These are phyloP conservation scores for Cheilosia pagana DNA, from an alignment of 2,888 invertebrate genomes.

Conservation along the genomic window DNA sequence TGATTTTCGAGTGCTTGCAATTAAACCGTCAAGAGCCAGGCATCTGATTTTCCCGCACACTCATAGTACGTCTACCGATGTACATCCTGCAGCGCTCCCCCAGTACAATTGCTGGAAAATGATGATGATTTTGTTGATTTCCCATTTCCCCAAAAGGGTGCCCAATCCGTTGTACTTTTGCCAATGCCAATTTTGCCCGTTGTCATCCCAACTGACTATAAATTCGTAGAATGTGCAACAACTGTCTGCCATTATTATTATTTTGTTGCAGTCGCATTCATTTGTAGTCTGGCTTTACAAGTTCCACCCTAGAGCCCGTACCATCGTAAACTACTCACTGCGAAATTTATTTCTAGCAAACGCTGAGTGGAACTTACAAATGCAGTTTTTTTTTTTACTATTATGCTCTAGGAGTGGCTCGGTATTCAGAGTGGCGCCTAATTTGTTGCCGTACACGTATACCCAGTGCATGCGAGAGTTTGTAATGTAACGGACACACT, in stretches of 20 bases:
- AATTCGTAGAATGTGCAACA: constrained; percentile 45
- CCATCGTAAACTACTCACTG: constrained; percentile 37
- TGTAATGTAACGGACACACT: constrained; percentile 20
- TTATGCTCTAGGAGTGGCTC: constrained; percentile 26
- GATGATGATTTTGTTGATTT: constrained; percentile 14
- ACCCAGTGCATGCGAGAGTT: constrained; percentile 14
- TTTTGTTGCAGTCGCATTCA: constrained; percentile 37
- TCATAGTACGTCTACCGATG: neutral
- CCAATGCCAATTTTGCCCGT: constrained; percentile 21
- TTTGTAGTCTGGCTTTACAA: constrained; percentile 25
- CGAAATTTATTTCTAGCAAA: constrained; percentile 47
- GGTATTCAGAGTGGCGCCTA: constrained; percentile 38
- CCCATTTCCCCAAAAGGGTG: neutral
- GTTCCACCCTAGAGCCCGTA: neutral
- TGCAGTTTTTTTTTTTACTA: constrained; percentile 20
- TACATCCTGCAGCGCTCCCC: constrained; percentile 8
- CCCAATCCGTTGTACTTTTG: constrained; percentile 23
- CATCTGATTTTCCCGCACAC: constrained; percentile 11
- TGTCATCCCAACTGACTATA: constrained; percentile 18
- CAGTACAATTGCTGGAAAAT: neutral
- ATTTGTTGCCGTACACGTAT: constrained; percentile 40
- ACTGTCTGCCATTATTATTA: constrained; percentile 41
- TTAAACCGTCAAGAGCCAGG: constrained; percentile 59
- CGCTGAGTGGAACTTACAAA: constrained; percentile 13
- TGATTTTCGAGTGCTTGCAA: constrained; percentile 66